These are phyloP conservation scores for Sphinx pinastri DNA, from an alignment of 2,888 invertebrate genomes.

Conservation along the genomic window DNA sequence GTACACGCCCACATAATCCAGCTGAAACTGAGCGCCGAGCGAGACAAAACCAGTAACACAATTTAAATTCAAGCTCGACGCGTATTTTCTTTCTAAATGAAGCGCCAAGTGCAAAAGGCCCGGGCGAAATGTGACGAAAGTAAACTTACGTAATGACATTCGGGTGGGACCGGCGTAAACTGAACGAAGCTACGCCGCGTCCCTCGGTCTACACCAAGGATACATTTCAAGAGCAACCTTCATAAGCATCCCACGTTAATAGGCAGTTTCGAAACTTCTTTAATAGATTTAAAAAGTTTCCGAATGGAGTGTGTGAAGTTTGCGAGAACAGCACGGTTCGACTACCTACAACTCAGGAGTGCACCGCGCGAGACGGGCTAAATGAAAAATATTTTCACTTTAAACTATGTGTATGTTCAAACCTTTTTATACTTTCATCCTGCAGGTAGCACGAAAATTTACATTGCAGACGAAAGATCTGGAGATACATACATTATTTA, in stretches of 20 bases:
- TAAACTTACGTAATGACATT: slow-evolving; percentile 24
- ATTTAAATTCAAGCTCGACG: slow-evolving; percentile 18
- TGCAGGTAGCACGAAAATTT: not conserved
- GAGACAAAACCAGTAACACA: slow-evolving; percentile 10
- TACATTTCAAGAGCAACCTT: slow-evolving; percentile 39
- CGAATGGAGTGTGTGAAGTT: slow-evolving; percentile 41
- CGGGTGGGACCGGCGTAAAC: slow-evolving; percentile 8
- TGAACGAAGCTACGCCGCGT: slow-evolving; percentile 19
- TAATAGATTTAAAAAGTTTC: slow-evolving; percentile 57
- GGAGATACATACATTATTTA: not conserved
- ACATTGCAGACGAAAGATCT: not conserved
- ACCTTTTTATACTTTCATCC: not conserved
- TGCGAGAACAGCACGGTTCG: not conserved
- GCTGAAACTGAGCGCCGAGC: not conserved
- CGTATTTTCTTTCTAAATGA: slow-evolving; percentile 10
- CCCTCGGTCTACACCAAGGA: slow-evolving; percentile 39
- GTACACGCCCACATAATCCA: slow-evolving; percentile 5
- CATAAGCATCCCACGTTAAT: slow-evolving; percentile 36
- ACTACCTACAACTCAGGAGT: not conserved
- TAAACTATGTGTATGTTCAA: slow-evolving; percentile 2
- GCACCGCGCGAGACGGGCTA: not conserved
- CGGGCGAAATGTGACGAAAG: slow-evolving; percentile 10
- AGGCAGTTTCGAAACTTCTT: slow-evolving; percentile 41
- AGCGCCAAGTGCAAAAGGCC: slow-evolving; percentile 16
- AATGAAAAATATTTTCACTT: slow-evolving; percentile 15